Evolutionary conservation across 2,797 vertebrate genomes (phyloP), one percentile per base, ranked within the genome.

Genomic region (Siniperca obscura): DNA sequence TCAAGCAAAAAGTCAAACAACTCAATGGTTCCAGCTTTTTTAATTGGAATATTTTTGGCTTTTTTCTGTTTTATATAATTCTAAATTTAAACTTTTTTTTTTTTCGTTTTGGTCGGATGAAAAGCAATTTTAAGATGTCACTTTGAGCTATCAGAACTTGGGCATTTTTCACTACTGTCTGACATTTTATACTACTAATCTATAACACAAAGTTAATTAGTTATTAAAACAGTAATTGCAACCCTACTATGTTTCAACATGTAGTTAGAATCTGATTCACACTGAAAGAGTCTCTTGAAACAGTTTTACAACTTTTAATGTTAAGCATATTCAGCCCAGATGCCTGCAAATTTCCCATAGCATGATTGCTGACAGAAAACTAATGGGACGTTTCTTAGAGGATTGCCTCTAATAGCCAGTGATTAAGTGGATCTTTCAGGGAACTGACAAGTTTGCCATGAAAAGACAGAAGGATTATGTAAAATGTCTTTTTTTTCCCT

Each of bases 361-460:
- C 19, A 25, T 34, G 27, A 22, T 48, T 21, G 36, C 30, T 52
- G 38, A 13, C 17, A 30, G 61, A 40, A 57, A 57, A 38, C 4
- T 55, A 30, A 68, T 70, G 34, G 36, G 22, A 55, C 30, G 80
- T 65, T 60, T 61, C 50, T 62, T 5, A 8, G 44, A 16, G 17
- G 55, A 71, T 25, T 59, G 21, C 21, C 36, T 57, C 27, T 67
- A 22, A 42, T 48, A 55, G 21, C 55, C 55, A 44, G 50, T 67
- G 14, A 76, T 46, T 61, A 21, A 52, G 22, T 5, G 21, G 38
- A 62, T 7, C 2, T 72, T 72, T 75, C 34, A 34, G 46, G 21
- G 5, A 76, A 69, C 16, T 74, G 71, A 59, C 80, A 70, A 48
- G 57, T 70, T 69, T 81, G 61, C 65, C 38, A 70, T 71, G 4